Base-by-base conservation (phyloP, 2,888 invertebrate genomes). In the Macaria liturata region DNA sequence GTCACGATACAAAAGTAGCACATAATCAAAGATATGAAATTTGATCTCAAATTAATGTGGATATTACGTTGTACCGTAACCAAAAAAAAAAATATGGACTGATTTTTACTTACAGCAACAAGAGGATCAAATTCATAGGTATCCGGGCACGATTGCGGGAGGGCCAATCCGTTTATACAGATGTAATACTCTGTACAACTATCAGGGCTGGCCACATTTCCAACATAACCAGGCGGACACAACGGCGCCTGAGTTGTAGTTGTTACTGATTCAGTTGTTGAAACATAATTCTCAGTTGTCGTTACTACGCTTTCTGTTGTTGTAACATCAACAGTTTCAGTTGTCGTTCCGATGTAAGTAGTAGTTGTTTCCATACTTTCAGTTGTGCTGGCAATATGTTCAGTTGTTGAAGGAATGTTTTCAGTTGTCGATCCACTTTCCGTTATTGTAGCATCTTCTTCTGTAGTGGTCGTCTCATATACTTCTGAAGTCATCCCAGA, bases 161-260 rank as follows among this genome's bases (percentile, higher is more conserved):
- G 31, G 4, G 45, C 30, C n/a, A 39, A 7, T 46, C 52, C 52
- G 6, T 44, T 46, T 4, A 52, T 34, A 7, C 52, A 52, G 39
- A 52, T 45, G 39, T 20, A 52, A 20, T 52, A 52, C 4, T 37
- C 34, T 30, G 30, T 52, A n/a, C 52, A 52, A 32, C 46, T 52
- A 1, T 30, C 39, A 30, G 46, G 52, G 32, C 45, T 31, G 0
- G 52, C n/a, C 1, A 52, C 9, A 39, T 46, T 52, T 3, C 5
- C 32, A 3, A 52, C 39, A 6, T 39, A 37, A 32, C 52, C 45
- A 9, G 39, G 46, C 1, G 52, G 52, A 46, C 52, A 52, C 5
- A 51, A n/a, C n/a, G 43, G 51, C 20, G 51, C 44, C 20, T 20
- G 20, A 20, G 20, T 20, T 20, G 20, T 20, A 20, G 20, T 20